These are phyloP conservation scores for Embiotoca jacksoni DNA, from an alignment of 2,113 vertebrate species.

Conservation along the genomic window DNA sequence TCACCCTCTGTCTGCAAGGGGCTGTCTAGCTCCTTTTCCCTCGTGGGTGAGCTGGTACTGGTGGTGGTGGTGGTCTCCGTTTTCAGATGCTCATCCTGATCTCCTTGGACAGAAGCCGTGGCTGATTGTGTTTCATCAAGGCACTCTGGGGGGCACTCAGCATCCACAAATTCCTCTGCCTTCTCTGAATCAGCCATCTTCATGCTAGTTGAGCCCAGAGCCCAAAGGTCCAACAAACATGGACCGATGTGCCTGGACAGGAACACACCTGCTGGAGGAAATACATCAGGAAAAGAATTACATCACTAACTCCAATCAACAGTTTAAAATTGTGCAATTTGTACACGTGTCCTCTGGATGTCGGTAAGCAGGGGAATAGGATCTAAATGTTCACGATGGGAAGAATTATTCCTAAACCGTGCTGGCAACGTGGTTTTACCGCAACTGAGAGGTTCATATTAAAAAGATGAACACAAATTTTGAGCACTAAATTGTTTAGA, in stretches of 20 bases:
- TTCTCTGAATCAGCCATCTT: constrained; percentile 97
- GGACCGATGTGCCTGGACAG: constrained; percentile 76
- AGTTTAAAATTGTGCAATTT: background rate
- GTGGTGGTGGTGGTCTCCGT: constrained; percentile 84
- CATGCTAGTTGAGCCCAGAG: constrained; percentile 87
- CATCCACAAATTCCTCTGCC: constrained; percentile 89
- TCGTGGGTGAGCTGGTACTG: constrained; percentile 78
- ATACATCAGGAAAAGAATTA: background rate
- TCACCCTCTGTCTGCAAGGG: constrained; percentile 83
- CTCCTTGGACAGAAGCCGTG: constrained; percentile 78
- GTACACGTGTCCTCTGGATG: background rate
- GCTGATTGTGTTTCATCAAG: constrained; percentile 83
- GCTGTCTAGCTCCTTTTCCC: constrained; percentile 85
- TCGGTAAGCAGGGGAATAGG: no score
- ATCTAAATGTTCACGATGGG: no score
- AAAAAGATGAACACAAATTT: no score
- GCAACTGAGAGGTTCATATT: no score
- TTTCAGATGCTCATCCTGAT: constrained; percentile 86
- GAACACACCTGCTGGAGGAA: constrained; percentile 71
- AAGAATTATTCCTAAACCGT: no score
- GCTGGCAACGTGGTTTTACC: no score
- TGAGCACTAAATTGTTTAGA: no score
- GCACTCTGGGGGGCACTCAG: constrained; percentile 87
- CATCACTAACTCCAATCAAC: background rate
- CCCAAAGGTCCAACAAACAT: constrained; percentile 84